Conservation (phyloP, 2,113 vertebrate genomes). For the Tor tambroides region DNA sequence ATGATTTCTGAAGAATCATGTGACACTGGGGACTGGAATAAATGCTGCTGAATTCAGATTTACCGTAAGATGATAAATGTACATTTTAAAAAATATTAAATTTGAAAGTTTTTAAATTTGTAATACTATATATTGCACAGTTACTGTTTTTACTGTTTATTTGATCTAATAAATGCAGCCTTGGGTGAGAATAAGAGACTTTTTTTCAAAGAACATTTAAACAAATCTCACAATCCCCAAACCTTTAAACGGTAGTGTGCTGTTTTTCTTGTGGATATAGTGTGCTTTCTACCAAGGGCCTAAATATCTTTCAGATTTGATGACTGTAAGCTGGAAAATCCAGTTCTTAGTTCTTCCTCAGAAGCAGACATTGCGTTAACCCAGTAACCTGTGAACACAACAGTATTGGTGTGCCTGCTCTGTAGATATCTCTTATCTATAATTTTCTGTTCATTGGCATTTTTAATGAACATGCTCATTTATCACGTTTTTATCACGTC, state of each 20-base stretch:
- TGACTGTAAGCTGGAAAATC: neutral
- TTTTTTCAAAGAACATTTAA: too few relatives aligned
- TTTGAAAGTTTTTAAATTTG: too few relatives aligned
- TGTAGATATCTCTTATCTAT: neutral
- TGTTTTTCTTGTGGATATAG: neutral
- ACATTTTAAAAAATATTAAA: too few relatives aligned
- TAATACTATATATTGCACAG: neutral
- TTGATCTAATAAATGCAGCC: neutral
- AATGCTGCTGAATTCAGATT: too few relatives aligned
- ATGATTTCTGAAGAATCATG: too few relatives aligned
- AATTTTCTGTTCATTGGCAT: neutral
- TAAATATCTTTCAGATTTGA: neutral
- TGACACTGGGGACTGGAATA: too few relatives aligned
- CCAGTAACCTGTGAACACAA: neutral
- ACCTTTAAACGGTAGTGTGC: neutral
- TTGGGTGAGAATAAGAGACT: neutral
- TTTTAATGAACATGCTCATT: neutral
- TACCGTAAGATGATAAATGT: too few relatives aligned
- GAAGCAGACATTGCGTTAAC: neutral
- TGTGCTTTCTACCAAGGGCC: neutral
- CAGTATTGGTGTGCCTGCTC: neutral
- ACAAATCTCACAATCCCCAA: too few relatives aligned
- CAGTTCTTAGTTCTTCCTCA: neutral
- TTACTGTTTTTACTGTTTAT: neutral
- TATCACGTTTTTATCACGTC: slow-evolving; percentile 14